Conservation (phyloP, 1,140 invertebrate species). For the Pararge aegeria region DNA sequence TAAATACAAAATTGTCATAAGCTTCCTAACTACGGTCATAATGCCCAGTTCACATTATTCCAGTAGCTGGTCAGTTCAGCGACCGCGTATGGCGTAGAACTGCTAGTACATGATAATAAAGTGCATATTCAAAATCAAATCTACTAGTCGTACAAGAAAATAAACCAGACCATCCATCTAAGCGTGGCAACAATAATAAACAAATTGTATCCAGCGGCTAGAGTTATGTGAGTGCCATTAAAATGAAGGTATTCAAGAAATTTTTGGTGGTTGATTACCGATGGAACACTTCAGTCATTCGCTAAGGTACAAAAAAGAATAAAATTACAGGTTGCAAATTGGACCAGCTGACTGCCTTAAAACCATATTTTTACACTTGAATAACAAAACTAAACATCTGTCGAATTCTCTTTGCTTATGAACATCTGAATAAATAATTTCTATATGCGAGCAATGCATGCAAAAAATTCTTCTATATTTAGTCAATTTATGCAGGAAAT, state of each 20-base stretch:
- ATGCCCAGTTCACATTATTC: no score
- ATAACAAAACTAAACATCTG: constrained; percentile 45
- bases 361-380: constrained; percentile 43
- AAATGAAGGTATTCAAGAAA: background rate
- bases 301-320: background rate
- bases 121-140: no score
- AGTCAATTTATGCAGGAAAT: constrained; percentile 6
- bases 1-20: no score
- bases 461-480: constrained; percentile 24
- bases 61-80: no score
- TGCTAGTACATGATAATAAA: no score
- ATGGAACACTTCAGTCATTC: background rate
- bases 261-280: background rate
- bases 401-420: constrained; percentile 29
- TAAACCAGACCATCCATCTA: no score
- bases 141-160: no score
- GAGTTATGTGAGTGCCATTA: no score
- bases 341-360: constrained; percentile 44
- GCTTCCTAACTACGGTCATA: no score
- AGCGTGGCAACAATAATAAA: no score
- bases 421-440: constrained; percentile 53
- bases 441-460: constrained; percentile 15
- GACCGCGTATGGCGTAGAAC: no score
- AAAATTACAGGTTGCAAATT: constrained; percentile 41
- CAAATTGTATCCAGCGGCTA: no score